These are phyloP conservation scores for Chrysemys picta DNA, from an alignment of 2,113 vertebrate species.

Conservation along the genomic window DNA sequence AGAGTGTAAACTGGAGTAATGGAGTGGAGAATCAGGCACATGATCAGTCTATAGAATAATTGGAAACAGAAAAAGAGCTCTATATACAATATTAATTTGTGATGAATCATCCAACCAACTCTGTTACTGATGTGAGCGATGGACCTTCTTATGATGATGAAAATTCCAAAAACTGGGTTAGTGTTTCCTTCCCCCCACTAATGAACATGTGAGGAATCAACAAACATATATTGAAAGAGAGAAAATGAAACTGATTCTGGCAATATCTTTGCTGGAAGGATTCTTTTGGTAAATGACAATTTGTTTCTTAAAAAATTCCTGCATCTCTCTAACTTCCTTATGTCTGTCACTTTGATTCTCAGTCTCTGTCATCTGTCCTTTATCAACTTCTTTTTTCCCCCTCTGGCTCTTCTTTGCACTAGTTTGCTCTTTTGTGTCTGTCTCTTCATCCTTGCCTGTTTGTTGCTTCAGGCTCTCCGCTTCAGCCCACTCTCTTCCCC, in stretches of 20 bases:
- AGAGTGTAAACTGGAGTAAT: not conserved
- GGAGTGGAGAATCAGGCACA: not conserved
- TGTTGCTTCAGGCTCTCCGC: not conserved
- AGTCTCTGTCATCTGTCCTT: constrained; percentile 14
- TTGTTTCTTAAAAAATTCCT: not conserved
- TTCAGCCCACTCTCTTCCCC: not conserved
- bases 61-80: not conserved
- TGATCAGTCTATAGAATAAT: not conserved
- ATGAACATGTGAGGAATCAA: not conserved
- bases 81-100: rapidly evolving
- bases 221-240: not conserved
- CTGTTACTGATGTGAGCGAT: not conserved
- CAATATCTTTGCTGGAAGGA: not conserved
- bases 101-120: not conserved
- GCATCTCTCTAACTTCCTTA: not conserved
- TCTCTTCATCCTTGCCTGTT: not conserved
- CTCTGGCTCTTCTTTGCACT: constrained; percentile 24
- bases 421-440: not conserved
- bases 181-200: not conserved
- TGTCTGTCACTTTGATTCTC: constrained; percentile 32
- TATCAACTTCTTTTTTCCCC: constrained; percentile 21
- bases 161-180: not conserved
- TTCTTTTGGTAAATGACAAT: not conserved
- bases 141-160: not conserved
- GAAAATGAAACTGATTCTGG: not conserved